These are phyloP conservation scores for Sthenelais limicola DNA, from an alignment of 2,888 invertebrate species.

Conservation along the genomic window DNA sequence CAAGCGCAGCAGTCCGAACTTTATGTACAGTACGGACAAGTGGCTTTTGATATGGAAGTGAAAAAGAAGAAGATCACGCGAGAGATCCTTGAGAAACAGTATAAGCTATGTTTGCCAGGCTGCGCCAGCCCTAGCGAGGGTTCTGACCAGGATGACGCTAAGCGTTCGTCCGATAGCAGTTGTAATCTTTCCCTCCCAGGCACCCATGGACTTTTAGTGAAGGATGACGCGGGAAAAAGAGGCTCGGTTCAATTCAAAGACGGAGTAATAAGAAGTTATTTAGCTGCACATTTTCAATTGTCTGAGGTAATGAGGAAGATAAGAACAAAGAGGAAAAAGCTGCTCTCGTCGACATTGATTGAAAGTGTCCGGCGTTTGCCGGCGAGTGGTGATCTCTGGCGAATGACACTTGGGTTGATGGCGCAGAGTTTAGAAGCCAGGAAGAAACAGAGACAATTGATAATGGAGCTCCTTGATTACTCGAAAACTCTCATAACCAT, in stretches of 20 bases:
- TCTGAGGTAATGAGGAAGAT: conserved; percentile 39
- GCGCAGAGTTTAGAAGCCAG: conserved; percentile 9
- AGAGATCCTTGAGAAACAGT: conserved; percentile 6
- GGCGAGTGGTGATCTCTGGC: conserved; percentile 47
- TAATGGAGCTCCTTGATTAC: conserved; percentile 44
- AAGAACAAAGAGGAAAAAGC: conserved; percentile 1
- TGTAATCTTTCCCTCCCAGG: background rate
- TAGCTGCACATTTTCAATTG: conserved; percentile 44
- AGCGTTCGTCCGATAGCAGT: background rate
- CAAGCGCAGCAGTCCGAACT: background rate
- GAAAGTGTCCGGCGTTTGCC: conserved; percentile 46
- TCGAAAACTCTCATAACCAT: conserved; percentile 38
- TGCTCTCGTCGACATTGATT: conserved; percentile 28
- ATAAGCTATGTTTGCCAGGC: background rate
- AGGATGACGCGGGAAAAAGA: conserved; percentile 14
- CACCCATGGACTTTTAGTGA: conserved; percentile 25
- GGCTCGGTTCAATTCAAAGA: conserved; percentile 45
- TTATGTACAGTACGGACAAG: conserved; percentile 42
- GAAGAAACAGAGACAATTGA: conserved; percentile 30
- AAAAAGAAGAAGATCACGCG: conserved; percentile 25
- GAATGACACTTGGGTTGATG: conserved; percentile 49
- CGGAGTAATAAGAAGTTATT: conserved; percentile 41
- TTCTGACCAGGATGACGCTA: background rate
- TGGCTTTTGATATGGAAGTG: conserved; percentile 41
- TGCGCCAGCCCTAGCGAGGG: background rate